Percentiles rank a stretch among this genome's conserved stretches.
These are phyloP conservation scores for Panthera leo DNA, from an alignment of 2,113 vertebrate genomes.

Conservation along the genomic window DNA sequence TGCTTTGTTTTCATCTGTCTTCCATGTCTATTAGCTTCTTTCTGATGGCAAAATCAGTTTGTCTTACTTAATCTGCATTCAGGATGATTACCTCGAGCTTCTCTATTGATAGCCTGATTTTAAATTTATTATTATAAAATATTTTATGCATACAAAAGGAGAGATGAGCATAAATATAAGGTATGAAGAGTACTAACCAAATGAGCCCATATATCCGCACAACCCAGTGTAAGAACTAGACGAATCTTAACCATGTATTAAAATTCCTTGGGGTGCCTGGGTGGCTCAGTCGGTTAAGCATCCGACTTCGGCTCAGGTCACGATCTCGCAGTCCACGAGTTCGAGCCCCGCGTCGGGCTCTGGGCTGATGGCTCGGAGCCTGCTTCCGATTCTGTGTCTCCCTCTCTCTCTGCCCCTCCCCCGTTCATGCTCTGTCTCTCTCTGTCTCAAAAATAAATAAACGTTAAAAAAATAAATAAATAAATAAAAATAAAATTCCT, in stretches of 20 bases:
- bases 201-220: background rate
- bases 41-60: background rate
- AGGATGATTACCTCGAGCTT: background rate
- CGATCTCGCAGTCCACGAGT: no score
- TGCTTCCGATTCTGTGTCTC: no score
- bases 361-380: no score
- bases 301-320: no score
- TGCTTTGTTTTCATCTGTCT: background rate
- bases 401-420: no score
- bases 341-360: no score
- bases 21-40: background rate
- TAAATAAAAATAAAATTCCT: background rate
- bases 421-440: no score
- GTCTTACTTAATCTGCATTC: background rate
- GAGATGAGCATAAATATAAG: background rate
- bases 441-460: no score
- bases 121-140: background rate
- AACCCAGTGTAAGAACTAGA: conserved; percentile 5
- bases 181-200: background rate
- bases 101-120: background rate
- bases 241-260: background rate
- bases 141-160: background rate
- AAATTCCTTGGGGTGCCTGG: background rate
- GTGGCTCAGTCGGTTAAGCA: no score
- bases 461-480: no score